Conservation (phyloP, 2,797 vertebrate genomes). For the Delichon dasypus region DNA sequence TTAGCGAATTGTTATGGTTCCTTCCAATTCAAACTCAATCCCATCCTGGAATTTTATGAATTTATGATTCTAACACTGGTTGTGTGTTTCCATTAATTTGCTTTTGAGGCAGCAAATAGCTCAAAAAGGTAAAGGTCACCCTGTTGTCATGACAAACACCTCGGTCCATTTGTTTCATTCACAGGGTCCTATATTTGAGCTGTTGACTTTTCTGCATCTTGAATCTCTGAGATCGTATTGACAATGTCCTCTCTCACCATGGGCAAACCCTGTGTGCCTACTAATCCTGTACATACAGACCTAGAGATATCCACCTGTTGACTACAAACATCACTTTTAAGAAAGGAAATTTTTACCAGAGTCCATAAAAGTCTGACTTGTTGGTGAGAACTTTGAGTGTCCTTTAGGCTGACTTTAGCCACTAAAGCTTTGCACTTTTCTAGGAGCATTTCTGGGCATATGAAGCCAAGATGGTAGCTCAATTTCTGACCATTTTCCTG, state of each 20-base stretch:
- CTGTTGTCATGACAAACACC: not conserved
- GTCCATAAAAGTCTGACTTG: not conserved
- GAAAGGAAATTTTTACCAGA: not conserved
- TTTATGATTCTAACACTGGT: not conserved
- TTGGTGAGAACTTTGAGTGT: not conserved
- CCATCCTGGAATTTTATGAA: not conserved
- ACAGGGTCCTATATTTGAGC: not conserved
- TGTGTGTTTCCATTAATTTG: not conserved
- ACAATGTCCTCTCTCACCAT: not conserved
- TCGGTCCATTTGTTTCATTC: not conserved
- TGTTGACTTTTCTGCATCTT: not conserved
- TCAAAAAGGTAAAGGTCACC: not conserved
- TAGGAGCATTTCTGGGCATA: not conserved
- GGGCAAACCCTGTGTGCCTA: not conserved
- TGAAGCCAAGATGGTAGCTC: not conserved
- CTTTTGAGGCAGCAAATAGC: not conserved
- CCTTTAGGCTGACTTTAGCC: not conserved
- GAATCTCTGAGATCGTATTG: not conserved
- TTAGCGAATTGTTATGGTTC: not conserved
- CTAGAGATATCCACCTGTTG: not conserved
- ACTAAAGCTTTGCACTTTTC: not conserved
- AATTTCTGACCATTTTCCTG: not conserved
- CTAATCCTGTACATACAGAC: not conserved
- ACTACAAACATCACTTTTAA: not conserved
- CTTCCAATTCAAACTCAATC: not conserved